A percentile compares a stretch with the other conserved stretches of the same genome.
Conservation (phyloP, 2,113 vertebrate genomes). For the Tylochromis polylepis region DNA sequence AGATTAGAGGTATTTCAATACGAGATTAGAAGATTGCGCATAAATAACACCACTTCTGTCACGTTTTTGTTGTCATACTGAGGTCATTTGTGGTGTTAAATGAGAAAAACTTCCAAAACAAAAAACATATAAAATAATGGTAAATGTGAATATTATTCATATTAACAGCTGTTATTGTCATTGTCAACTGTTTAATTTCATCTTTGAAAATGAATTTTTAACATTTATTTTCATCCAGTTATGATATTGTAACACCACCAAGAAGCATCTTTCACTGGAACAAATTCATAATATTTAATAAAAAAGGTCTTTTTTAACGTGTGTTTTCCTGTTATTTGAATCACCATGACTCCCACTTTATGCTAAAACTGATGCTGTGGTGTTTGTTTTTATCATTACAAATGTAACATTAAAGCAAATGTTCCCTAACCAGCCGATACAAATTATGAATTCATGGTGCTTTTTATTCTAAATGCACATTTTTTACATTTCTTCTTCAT, state of each 20-base stretch:
- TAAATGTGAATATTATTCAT: neutral
- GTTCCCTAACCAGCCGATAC: fast-evolving
- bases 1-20: neutral
- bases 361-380: neutral
- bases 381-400: neutral
- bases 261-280: fast-evolving
- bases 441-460: neutral
- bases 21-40: neutral
- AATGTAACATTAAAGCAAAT: neutral
- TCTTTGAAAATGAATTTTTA: neutral
- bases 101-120: fast-evolving
- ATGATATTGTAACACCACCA: neutral
- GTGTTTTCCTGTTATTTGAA: neutral
- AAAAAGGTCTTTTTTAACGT: neutral
- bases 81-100: neutral
- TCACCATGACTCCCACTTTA: neutral
- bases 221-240: neutral
- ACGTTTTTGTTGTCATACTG: neutral
- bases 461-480: neutral
- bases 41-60: fast-evolving
- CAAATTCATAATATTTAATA: neutral
- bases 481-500: neutral
- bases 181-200: neutral
- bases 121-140: fast-evolving
- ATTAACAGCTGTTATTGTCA: neutral